Conservation (phyloP, 2,797 vertebrate species). For the Iguana delicatissima region DNA sequence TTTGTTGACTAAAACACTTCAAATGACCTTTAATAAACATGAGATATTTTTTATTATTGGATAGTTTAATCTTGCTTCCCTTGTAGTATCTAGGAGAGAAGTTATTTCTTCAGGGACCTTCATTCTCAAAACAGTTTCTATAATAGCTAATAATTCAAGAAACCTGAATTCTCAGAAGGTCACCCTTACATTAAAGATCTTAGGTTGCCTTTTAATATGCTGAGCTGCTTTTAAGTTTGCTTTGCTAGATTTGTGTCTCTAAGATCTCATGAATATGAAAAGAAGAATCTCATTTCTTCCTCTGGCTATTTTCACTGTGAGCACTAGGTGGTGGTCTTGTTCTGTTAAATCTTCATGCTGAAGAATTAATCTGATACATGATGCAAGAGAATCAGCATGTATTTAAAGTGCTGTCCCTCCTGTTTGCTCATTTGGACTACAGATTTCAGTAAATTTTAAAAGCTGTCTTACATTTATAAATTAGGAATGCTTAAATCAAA, state of each 20-base stretch:
- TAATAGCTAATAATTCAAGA: background rate
- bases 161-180: slow-evolving; percentile 7
- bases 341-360: background rate
- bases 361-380: background rate
- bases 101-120: background rate
- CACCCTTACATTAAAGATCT: background rate
- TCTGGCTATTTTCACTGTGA: background rate
- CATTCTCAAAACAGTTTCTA: background rate
- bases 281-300: background rate
- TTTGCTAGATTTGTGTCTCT: background rate
- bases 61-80: background rate
- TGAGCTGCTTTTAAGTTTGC: background rate
- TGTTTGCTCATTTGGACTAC: slow-evolving; percentile 20
- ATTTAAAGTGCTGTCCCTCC: background rate
- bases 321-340: slow-evolving; percentile 75
- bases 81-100: background rate
- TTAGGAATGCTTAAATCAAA: slow-evolving; percentile 8
- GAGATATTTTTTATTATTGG: background rate
- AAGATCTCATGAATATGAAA: background rate
- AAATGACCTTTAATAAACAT: background rate
- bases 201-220: background rate
- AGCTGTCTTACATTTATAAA: background rate
- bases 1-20: background rate
- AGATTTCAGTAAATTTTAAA: background rate
- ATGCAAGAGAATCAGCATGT: background rate